A percentile compares a stretch with the other conserved stretches of the same genome.
These are phyloP conservation scores for Sminthurides aquaticus DNA, from an alignment of 2,888 invertebrate species.

Conservation along the genomic window DNA sequence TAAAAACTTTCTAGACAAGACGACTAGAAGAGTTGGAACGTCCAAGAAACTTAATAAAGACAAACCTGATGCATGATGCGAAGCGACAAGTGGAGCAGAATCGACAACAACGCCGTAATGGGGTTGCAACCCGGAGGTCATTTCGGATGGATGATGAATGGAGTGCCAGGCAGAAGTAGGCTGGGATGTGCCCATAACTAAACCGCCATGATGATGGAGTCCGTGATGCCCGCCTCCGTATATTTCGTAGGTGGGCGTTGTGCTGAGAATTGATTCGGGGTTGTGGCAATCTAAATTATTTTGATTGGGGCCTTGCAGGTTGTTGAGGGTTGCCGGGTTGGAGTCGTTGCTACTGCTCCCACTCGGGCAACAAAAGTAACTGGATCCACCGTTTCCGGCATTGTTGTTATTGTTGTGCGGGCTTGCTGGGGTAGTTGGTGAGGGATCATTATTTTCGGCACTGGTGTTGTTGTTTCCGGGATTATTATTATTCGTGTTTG, in stretches of 20 bases:
- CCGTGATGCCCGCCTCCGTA: conserved; percentile 1
- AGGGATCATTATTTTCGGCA: conserved; percentile 6
- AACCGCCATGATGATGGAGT: conserved; percentile 14
- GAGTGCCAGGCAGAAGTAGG: conserved; percentile 18
- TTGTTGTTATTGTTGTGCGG: neutral
- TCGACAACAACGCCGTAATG: conserved; percentile 20
- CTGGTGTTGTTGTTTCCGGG: conserved; percentile 11
- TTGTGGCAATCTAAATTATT: neutral
- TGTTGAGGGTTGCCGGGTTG: conserved; percentile 9
- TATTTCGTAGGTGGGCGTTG: conserved; percentile 11
- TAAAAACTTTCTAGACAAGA: no score
- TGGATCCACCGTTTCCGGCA: conserved; percentile 6
- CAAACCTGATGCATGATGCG: conserved; percentile 21
- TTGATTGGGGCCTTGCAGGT: conserved; percentile 10
- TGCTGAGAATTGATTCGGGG: conserved; percentile 1
- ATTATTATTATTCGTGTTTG: neutral
- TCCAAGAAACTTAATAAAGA: no score
- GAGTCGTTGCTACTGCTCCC: conserved; percentile 20
- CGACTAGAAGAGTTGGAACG: no score
- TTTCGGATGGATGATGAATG: conserved; percentile 16
- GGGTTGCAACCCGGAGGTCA: conserved; percentile 8
- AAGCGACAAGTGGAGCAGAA: conserved; percentile 5
- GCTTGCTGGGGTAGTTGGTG: neutral
- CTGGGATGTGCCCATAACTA: conserved; percentile 4
- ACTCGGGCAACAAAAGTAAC: conserved; percentile 16